Percentiles rank a stretch among this genome's conserved stretches.
Conservation (phyloP, 2,888 invertebrate species). For the Argyra leucocephala region DNA sequence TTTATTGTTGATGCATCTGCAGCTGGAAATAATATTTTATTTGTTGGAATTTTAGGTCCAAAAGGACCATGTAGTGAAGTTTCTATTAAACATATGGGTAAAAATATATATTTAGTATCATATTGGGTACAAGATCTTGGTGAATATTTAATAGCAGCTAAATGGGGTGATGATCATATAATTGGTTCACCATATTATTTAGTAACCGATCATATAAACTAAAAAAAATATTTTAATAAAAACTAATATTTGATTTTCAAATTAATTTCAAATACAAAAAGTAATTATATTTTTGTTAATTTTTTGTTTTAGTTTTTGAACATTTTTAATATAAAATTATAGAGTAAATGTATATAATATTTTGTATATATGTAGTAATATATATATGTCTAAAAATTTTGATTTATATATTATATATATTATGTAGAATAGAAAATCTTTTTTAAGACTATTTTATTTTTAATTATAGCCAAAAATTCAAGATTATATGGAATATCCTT, state of each 20-base stretch:
- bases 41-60: conserved; percentile 91
- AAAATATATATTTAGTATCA: conserved; percentile 80
- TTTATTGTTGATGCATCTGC: conserved; percentile 38
- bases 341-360: background rate
- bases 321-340: background rate
- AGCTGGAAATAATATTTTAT: conserved; percentile 80
- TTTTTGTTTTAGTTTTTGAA: background rate
- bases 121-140: conserved; percentile 85
- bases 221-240: background rate
- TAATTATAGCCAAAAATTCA: no score
- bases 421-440: no score
- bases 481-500: no score
- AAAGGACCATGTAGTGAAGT: conserved; percentile 95
- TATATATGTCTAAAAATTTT: no score
- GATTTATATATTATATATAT: no score
- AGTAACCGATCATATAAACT: conserved; percentile 13
- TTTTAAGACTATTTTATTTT: no score
- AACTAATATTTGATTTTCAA: background rate
- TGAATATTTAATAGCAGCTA: conserved; percentile 84
- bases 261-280: background rate
- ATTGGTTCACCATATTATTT: conserved; percentile 78
- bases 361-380: background rate
- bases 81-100: conserved; percentile 80
- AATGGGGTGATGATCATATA: conserved; percentile 95
- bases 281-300: background rate